These are phyloP conservation scores for Malaclemys terrapin DNA, from an alignment of 2,113 vertebrate genomes.

Conservation along the genomic window DNA sequence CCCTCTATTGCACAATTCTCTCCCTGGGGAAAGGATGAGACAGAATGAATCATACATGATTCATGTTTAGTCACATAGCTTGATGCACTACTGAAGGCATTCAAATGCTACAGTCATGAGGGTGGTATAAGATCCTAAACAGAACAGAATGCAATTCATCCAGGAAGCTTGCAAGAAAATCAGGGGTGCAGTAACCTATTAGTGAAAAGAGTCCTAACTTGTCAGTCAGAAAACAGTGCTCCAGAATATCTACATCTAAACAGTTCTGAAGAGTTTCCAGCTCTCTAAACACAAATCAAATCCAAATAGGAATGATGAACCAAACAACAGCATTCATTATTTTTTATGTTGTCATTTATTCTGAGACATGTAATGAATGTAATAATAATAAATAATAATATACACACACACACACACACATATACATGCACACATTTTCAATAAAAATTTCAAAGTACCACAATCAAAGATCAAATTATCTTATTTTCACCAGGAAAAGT, in stretches of 20 bases:
- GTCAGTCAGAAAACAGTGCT: not conserved
- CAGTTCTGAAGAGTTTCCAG: slow-evolving; percentile 30
- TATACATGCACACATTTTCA: slow-evolving; percentile 51
- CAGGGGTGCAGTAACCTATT: not conserved
- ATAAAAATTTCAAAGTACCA: slow-evolving; percentile 58
- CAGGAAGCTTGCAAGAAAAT: slow-evolving; percentile 36
- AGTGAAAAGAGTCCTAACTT: slow-evolving; percentile 13
- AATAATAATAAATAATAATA: slow-evolving; percentile 35
- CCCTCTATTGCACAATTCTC: not conserved
- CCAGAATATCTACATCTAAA: slow-evolving; percentile 15
- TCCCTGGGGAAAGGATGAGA: slow-evolving; percentile 55
- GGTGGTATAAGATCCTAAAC: slow-evolving; percentile 55
- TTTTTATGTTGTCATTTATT: slow-evolving; percentile 62
- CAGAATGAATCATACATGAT: slow-evolving; percentile 61
- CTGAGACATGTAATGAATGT: slow-evolving; percentile 46
- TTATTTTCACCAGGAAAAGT: slow-evolving; percentile 61
- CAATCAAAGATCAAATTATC: slow-evolving; percentile 58
- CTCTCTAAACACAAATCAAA: slow-evolving; percentile 46
- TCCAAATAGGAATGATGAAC: slow-evolving; percentile 45
- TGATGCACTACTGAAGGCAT: slow-evolving; percentile 52
- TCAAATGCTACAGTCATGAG: slow-evolving; percentile 36
- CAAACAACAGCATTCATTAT: slow-evolving; percentile 59
- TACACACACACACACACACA: not conserved
- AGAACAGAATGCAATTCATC: slow-evolving; percentile 47
- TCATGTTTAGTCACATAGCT: slow-evolving; percentile 43